These are phyloP conservation scores for Polypedilum vanderplanki DNA, from an alignment of 1,140 invertebrate genomes.

Conservation along the genomic window DNA sequence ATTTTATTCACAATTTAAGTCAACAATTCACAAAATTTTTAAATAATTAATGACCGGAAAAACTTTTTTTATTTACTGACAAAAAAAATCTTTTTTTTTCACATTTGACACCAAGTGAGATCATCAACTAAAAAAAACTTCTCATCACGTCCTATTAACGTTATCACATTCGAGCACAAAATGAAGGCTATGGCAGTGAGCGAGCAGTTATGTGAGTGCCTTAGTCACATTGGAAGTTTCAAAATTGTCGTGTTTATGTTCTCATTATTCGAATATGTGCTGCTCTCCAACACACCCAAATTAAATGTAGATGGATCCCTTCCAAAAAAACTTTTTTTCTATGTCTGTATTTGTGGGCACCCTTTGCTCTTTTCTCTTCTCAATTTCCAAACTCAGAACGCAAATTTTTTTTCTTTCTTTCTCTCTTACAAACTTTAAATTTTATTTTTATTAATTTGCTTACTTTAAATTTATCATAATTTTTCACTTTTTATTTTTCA, in stretches of 20 bases:
- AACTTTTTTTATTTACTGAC: too few species aligned
- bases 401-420: not conserved
- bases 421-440: not conserved
- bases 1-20: too few species aligned
- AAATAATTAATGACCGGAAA: too few species aligned
- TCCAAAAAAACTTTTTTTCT: not conserved
- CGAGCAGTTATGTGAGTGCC: not conserved
- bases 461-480: not conserved
- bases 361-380: not conserved
- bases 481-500: not conserved
- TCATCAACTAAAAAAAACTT: not conserved
- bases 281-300: slow-evolving; percentile 19
- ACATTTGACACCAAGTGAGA: not conserved
- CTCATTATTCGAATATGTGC: not conserved
- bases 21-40: too few species aligned
- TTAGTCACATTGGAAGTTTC: not conserved
- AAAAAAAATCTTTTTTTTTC: too few species aligned
- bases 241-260: slow-evolving; percentile 22
- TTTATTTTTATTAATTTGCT: not conserved
- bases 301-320: not conserved
- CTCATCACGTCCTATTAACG: slow-evolving; percentile 16
- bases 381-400: not conserved
- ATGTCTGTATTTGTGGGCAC: not conserved
- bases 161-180: slow-evolving; percentile 18
- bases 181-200: not conserved